Evolutionary conservation across 2,888 invertebrate species (phyloP), one percentile per base, ranked within the genome.

Genomic region (Plagodis pulveraria): DNA sequence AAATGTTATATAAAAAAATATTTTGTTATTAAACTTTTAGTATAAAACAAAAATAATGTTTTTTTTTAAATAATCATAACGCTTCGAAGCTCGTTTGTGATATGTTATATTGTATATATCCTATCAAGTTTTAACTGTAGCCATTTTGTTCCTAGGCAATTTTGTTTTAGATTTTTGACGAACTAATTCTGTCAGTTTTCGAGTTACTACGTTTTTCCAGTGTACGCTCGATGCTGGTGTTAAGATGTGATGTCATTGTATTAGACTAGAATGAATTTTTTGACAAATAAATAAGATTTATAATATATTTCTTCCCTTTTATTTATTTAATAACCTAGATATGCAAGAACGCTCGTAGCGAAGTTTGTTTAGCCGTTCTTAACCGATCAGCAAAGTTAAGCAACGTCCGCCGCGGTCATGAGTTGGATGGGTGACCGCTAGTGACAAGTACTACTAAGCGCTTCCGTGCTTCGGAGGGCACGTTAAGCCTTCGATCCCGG

Each of bases 241-340:
- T 46, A 56, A 56, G 66, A 62, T 69, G 66, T 71, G 71, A 81
- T 75, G 78, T 76, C 78, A 77, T 80, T 71, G 63, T 74, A 61
- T 68, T 81, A 81, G 80, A 65, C 74, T 60, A 71, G 67, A 77
- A 80, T 77, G 50, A 55, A 56, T 65, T 67, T 58, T 77, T 84
- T 83, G 81, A 81, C 80, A 81, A 86, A 82, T 85, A 86, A 82
- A 86, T 79, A 77, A 70, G 71, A 76, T 76, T 72, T 78, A 74
- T 80, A 66, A 77, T 68, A 74, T 67, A 60, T 63, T 44, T 73
- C 71, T 74, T 59, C 59, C 70, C 73, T 65, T 70, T 44, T 33
- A n/a, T 42, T 22, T 43, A 22, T 11, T 4, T 11, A 42, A 42
- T 0, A 12, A 43, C 7, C 7, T 6, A 12, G 7, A 5, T 22